phyloP scores from a whole-genome alignment of 1,140 invertebrate species.

The Danaus plexippus region DNA sequence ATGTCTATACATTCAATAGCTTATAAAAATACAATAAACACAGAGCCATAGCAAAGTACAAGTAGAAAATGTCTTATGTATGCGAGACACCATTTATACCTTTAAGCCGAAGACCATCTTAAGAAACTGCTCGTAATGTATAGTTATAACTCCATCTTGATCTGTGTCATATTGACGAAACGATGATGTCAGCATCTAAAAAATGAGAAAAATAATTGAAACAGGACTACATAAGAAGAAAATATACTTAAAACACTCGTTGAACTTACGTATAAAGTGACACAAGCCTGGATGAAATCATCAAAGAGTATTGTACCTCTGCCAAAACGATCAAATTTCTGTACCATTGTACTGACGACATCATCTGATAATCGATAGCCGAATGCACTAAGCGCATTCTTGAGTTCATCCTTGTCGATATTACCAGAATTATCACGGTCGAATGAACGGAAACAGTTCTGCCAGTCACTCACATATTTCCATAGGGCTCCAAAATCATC shows the following conservation, averaged over 20 bases:
- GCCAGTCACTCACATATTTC: slow-evolving; percentile 99
- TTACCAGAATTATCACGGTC: slow-evolving; percentile 97
- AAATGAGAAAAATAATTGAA: slow-evolving; percentile 45
- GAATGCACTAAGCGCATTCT: slow-evolving; percentile 91
- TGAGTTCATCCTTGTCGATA: slow-evolving; percentile 93
- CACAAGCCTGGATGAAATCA: slow-evolving; percentile 98
- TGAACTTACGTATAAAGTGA: slow-evolving; percentile 91
- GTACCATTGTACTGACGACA: slow-evolving; percentile 86
- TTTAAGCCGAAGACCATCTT: slow-evolving; percentile 95
- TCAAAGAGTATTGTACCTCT: slow-evolving; percentile 94
- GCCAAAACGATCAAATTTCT: slow-evolving; percentile 96
- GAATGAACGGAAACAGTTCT: slow-evolving; percentile 94
- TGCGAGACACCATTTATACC: slow-evolving; percentile 73
- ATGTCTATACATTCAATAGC: too few relatives aligned
- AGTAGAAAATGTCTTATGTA: not conserved
- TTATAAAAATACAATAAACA: too few relatives aligned
- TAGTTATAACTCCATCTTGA: slow-evolving; percentile 94
- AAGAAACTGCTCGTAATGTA: slow-evolving; percentile 98
- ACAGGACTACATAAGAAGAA: not conserved
- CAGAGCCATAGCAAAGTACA: slow-evolving; percentile 1
- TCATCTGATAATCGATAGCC: slow-evolving; percentile 93
- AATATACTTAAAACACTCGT: slow-evolving; percentile 40
- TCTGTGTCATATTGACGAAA: slow-evolving; percentile 94
- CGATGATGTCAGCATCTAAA: slow-evolving; percentile 90
- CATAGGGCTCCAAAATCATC: slow-evolving; percentile 95